Percentiles rank a stretch among this genome's conserved stretches.
These are phyloP conservation scores for Drosophila prolongata DNA, from an alignment of 2,888 invertebrate species.

Conservation along the genomic window DNA sequence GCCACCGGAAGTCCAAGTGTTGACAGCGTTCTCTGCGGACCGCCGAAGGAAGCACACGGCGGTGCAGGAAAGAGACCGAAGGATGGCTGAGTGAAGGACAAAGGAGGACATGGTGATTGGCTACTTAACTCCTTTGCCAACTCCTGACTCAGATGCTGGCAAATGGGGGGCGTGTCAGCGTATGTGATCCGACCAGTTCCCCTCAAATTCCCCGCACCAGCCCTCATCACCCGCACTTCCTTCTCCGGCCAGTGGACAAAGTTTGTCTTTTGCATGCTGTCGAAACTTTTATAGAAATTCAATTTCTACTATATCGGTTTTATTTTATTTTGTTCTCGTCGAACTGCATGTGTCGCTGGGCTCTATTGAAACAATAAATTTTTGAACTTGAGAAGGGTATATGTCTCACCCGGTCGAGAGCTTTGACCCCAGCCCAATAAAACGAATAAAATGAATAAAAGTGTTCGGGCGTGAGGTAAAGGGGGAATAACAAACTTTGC, in stretches of 20 bases:
- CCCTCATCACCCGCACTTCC: constrained; percentile 4
- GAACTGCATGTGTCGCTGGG: constrained; percentile 62
- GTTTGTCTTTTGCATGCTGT: constrained; percentile 78
- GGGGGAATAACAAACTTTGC: not conserved
- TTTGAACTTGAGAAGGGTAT: constrained; percentile 45
- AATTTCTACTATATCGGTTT: constrained; percentile 68
- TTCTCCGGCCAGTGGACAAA: constrained; percentile 43
- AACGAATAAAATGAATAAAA: constrained; percentile 29
- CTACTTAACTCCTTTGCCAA: constrained; percentile 80
- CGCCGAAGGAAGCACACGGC: constrained; percentile 43
- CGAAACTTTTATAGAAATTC: constrained; percentile 78
- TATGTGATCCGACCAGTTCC: constrained; percentile 31
- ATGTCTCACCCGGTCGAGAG: constrained; percentile 52
- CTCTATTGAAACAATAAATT: constrained; percentile 76
- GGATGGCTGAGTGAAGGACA: constrained; percentile 21
- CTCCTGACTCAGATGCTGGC: constrained; percentile 46
- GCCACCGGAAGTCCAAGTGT: constrained; percentile 76
- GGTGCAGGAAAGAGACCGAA: constrained; percentile 10
- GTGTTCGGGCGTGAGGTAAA: constrained; percentile 46
- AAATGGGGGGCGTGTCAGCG: constrained; percentile 33
- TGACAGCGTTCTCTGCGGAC: constrained; percentile 75
- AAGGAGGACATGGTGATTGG: constrained; percentile 67
- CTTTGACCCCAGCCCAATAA: constrained; percentile 59
- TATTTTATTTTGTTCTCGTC: constrained; percentile 26
- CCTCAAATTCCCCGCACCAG: constrained; percentile 1